Evolutionary conservation across 1,140 invertebrate genomes (phyloP), one percentile per base, ranked within the genome.

Genomic region (Protaetia brevitarsis): DNA sequence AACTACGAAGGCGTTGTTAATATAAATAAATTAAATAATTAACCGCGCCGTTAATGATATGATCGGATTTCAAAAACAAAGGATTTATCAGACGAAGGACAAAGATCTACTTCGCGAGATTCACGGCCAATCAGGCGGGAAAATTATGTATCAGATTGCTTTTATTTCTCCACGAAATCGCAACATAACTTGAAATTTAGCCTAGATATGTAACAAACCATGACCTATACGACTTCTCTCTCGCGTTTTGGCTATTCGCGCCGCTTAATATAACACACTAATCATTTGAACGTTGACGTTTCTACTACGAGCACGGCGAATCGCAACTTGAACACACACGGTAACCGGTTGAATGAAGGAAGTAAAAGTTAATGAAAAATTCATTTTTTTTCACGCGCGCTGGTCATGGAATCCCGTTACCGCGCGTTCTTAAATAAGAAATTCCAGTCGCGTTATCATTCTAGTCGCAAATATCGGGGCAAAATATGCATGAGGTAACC

Each of bases 361-460:
- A 51, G 41, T 51, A 51, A 51, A 51, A 51, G 41, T 51, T 51
- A 8, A 51, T 51, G 41, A 51, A 51, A 51, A 51, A 23, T 51
- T n/a, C n/a, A n/a, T 8, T 10, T 51, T 23, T 51, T 45, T 45
- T 51, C 41, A 51, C 19, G 41, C 16, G 19, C 11, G 41, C 5
- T 51, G 7, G 41, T 23, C 19, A 51, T 8, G 41, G 41, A 51
- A 51, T 51, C n/a, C 19, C 19, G 41, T 5, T 6, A 23, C 4
- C 16, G n/a, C 3, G 4, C 7, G 41, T 3, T 23, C 19, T 51
- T 5, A 51, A 26, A 19, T 19, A 51, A 19, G 26, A 51, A 16
- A 51, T 51, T 51, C 41, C 2, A 23, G 2, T 4, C 41, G 41
- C 19, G 41, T 51, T 8, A 6, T 51, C 26, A 51, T 23, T 51